Base-by-base conservation (phyloP, 2,797 vertebrate genomes). In the Sparidentex hasta region DNA sequence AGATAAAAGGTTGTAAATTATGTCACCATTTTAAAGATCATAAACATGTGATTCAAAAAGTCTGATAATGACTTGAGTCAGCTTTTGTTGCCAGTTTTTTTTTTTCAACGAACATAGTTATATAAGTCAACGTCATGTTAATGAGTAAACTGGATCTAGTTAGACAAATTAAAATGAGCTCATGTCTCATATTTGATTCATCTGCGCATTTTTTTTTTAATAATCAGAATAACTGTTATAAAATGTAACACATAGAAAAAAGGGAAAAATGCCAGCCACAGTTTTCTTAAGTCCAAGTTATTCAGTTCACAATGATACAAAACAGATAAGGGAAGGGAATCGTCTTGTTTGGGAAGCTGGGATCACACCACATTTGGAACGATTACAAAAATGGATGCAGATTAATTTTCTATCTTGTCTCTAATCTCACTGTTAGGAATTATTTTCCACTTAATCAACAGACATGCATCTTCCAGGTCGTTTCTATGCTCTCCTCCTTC, bases 1-100 rank as follows among this genome's bases (percentile, higher is more conserved):
- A 76, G 92, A 93, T 93, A 93, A 92, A 69, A 82, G 65, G 83
- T 72, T 55, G 62, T 87, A 77, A 85, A 90, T 54, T 54, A 70
- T 58, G 74, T 80, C 64, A 75, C 18, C 12, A 1, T 14, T 61
- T 51, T 56, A 11, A 27, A 23, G 11, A 74, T 77, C 65, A 83
- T 84, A 61, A 84, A 88, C 27, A 70, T 75, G 18, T 71, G 48
- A 71, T 65, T 23, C 23, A 25, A 55, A 57, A 25, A 27, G 13
- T 7, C 47, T 58, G 56, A 71, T 70, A 65, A 56, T 12, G 47
- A 63, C 5, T 7, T 38, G 41, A 78, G 21, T 75, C 68, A 57
- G 43, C n/a, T 23, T 29, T 46, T 65, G 44, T 14, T 27, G 27
- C 14, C n/a, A 51, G 21, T 23, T 38, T n/a, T 70, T 43, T 14